Evolutionary conservation across 2,888 invertebrate genomes (phyloP).

Genomic region (Cryptus viduatorius): DNA sequence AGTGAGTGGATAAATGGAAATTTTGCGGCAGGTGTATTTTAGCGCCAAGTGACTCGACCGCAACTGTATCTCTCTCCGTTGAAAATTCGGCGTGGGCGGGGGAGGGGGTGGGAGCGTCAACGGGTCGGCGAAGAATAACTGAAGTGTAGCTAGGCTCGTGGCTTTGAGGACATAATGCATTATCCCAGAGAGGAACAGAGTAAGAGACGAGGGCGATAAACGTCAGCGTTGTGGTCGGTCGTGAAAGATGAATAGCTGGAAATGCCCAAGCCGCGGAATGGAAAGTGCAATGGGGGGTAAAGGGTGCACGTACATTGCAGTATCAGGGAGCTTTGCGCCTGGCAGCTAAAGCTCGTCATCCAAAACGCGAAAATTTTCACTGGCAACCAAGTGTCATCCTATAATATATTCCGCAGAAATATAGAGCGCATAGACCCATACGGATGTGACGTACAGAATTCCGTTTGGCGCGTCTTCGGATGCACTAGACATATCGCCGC

Average conservation of each 20-base stretch:
- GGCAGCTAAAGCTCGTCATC: constrained; percentile 1
- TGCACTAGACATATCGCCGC: neutral
- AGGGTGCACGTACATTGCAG: neutral
- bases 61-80: too few relatives aligned
- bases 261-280: constrained; percentile 18
- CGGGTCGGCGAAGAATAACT: constrained; percentile 24
- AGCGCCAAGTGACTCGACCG: too few relatives aligned
- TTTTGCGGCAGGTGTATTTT: constrained; percentile 15
- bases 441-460: neutral
- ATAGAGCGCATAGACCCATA: neutral
- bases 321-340: neutral
- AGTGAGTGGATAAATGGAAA: neutral
- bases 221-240: constrained; percentile 53
- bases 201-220: constrained; percentile 49
- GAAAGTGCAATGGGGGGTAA: constrained; percentile 30
- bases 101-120: neutral
- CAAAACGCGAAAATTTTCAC: neutral
- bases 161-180: constrained; percentile 54
- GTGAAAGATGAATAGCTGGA: constrained; percentile 62
- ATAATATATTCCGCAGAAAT: neutral
- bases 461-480: neutral
- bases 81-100: too few relatives aligned
- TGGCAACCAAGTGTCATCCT: constrained; percentile 5
- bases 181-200: constrained; percentile 24
- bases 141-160: constrained; percentile 38